Conservation (phyloP, 1,140 invertebrate species). For the Euwallacea fornicatus region DNA sequence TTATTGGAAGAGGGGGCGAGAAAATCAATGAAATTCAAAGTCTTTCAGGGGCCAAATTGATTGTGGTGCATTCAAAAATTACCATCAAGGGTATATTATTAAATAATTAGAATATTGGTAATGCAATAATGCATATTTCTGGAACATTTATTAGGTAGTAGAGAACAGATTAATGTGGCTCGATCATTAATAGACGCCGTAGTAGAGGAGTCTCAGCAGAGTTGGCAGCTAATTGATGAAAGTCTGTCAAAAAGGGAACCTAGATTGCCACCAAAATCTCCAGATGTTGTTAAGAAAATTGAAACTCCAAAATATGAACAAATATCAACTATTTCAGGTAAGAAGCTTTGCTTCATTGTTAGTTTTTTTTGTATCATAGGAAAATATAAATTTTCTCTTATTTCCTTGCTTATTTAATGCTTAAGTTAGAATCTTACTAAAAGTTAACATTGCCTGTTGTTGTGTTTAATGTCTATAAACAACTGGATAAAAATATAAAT, state of each 20-base stretch:
- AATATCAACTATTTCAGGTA: conserved; percentile 49
- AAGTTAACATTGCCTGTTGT: too few species aligned
- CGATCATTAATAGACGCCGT: conserved; percentile 63
- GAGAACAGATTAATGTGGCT: conserved; percentile 60
- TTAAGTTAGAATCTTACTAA: too few species aligned
- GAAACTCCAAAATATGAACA: conserved; percentile 50
- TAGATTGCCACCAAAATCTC: conserved; percentile 52
- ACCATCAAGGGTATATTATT: conserved; percentile 51
- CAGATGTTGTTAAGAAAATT: conserved; percentile 38
- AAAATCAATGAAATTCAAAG: conserved; percentile 69
- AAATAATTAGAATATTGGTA: too few species aligned
- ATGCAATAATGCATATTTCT: conserved; percentile 11
- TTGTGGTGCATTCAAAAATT: conserved; percentile 52
- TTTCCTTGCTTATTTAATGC: too few species aligned
- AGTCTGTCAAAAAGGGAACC: conserved; percentile 57
- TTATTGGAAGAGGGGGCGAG: conserved; percentile 73
- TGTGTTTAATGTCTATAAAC: too few species aligned
- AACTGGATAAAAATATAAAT: too few species aligned
- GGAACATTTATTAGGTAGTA: conserved; percentile 50
- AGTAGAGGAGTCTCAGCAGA: conserved; percentile 59
- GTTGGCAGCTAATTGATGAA: conserved; percentile 55
- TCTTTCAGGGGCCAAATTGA: conserved; percentile 65
- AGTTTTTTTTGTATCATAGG: not conserved
- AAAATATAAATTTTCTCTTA: too few species aligned
- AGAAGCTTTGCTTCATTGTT: not conserved